These are phyloP conservation scores for Callipepla squamata DNA, from an alignment of 2,113 vertebrate species.

Conservation along the genomic window DNA sequence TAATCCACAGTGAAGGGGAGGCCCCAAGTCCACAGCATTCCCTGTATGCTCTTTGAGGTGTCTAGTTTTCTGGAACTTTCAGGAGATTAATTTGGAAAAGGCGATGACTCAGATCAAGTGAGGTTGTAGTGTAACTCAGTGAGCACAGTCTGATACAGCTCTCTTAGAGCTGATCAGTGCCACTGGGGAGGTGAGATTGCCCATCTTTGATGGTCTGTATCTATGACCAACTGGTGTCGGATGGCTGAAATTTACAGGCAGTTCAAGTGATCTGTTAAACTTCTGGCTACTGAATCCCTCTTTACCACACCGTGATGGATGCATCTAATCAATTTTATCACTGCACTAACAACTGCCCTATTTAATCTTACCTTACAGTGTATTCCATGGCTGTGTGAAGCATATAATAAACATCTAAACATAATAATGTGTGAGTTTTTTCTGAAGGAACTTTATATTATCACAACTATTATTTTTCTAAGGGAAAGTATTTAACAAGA, in stretches of 20 bases:
- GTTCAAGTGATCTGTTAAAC: neutral
- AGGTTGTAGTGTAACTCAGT: rapidly evolving
- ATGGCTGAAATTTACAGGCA: neutral
- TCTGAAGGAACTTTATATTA: neutral
- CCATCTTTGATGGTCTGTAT: neutral
- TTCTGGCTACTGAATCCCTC: neutral
- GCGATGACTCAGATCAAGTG: neutral
- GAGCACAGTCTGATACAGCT: neutral
- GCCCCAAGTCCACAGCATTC: neutral
- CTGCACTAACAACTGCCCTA: neutral
- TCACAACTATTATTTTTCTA: neutral
- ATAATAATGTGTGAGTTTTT: neutral
- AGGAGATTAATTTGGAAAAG: neutral
- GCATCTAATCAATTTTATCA: neutral
- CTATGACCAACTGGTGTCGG: neutral
- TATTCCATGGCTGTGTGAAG: neutral
- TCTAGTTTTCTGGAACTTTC: neutral
- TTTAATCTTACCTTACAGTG: neutral
- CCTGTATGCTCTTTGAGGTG: rapidly evolving
- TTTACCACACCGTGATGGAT: neutral
- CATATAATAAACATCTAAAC: neutral
- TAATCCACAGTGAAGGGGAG: rapidly evolving
- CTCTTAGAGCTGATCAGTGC: neutral
- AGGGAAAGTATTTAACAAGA: neutral
- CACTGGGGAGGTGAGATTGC: neutral